Base-by-base conservation (phyloP, 2,888 invertebrate species). In the Strigamia maritima region DNA sequence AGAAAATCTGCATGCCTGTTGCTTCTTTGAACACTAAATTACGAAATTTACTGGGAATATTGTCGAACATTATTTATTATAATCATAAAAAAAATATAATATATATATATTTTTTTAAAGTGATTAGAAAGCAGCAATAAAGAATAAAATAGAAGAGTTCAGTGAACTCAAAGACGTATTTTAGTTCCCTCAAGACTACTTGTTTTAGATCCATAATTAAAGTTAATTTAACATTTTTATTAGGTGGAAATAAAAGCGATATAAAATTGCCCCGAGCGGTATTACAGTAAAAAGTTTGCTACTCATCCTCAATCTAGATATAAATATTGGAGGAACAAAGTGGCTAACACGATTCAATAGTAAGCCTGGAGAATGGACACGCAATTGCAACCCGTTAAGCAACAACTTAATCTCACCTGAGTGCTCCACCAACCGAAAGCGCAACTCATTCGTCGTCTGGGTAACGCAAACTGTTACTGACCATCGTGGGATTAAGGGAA, bases 341-440 rank as follows among this genome's bases (percentile, higher is more conserved):
- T 26, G 65, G 65, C 6, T 14, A 28, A 26, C 24, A 10, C 65
- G 65, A 26, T 65, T 26, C 14, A 26, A 26, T 24, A 8, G 7
- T 24, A 65, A 65, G 28, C 26, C 10, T 65, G 65, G 14, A 65
- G 28, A 60, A 24, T 1, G 65, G 28, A 65, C 26, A 65, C 2
- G 65, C 65, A 65, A 65, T 65, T 65, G 65, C 8, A 65, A 65
- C 65, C 24, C 28, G 65, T 65, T 65, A 65, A 65, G 65, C 65
- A 65, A 65, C 65, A 65, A 65, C 65, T 65, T 65, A 65, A 65
- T 65, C 65, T 65, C 65, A 65, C 65, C 65, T 65, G 65, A 65
- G 26, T 26, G 65, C 65, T 16, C 65, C 65, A 65, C 65, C 65
- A 49, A 60, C 60, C 19, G 22, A 60, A 60, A 60, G 60, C 60